Evolutionary conservation across 1,140 invertebrate genomes (phyloP).

Genomic region (Lordiphosa clarofinis): DNA sequence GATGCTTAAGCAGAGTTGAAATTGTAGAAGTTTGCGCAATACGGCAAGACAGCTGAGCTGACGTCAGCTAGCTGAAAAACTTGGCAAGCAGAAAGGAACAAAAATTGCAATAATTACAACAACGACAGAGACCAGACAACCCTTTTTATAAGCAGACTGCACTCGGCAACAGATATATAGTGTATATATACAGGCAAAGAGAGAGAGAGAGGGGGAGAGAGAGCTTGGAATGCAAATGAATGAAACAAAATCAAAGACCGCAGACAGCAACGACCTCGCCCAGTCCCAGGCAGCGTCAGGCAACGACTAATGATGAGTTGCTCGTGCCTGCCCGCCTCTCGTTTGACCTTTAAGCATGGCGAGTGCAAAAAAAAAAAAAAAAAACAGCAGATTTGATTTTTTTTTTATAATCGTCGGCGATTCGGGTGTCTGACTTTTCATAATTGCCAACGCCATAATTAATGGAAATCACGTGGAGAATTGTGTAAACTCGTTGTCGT

Average conservation of each 20-base stretch:
- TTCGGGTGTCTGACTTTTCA: constrained; percentile 10
- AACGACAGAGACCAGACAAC: constrained; percentile 22
- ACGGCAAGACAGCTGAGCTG: too few relatives aligned
- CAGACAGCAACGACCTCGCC: constrained; percentile 62
- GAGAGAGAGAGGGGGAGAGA: neutral
- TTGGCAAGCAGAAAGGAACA: too few relatives aligned
- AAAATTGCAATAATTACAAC: constrained; percentile 33
- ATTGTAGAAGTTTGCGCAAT: constrained; percentile 27
- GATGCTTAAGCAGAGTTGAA: neutral
- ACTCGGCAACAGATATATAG: constrained; percentile 34
- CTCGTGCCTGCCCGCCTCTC: constrained; percentile 22
- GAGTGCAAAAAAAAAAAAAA: constrained; percentile 33
- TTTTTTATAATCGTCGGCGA: neutral
- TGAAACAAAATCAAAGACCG: constrained; percentile 50
- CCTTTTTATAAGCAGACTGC: constrained; percentile 32
- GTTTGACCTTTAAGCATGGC: constrained; percentile 62
- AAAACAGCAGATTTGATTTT: neutral
- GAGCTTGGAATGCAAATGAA: constrained; percentile 61
- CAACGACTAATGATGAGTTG: constrained; percentile 39
- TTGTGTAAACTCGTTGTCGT: constrained; percentile 31
- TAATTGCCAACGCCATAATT: constrained; percentile 40
- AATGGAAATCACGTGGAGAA: constrained; percentile 47
- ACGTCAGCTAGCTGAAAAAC: too few relatives aligned
- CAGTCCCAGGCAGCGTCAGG: constrained; percentile 38
- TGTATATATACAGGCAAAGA: neutral